Evolutionary conservation across 2,797 vertebrate genomes (phyloP).

Genomic region (Philypnodon macrostomus): DNA sequence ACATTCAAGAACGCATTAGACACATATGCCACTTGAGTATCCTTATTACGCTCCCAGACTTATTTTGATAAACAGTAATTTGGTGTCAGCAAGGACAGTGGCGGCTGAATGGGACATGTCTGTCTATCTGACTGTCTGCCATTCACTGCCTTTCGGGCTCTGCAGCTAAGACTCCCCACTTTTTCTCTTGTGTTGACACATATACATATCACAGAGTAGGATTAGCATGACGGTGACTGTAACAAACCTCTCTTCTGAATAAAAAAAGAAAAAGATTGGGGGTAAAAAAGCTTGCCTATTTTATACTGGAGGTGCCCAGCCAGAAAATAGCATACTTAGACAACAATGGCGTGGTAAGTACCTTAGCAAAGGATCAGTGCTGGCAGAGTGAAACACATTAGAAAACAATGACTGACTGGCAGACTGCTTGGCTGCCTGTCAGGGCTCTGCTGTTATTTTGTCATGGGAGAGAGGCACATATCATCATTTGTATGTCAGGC

Average conservation of each 20-base stretch:
- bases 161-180: constrained; percentile 56
- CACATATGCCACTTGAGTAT: constrained; percentile 40
- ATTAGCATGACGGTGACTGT: constrained; percentile 75
- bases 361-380: constrained; percentile 75
- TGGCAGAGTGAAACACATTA: constrained; percentile 77
- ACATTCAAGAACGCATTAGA: constrained; percentile 35
- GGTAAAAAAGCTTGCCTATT: too few species aligned
- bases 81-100: constrained; percentile 68
- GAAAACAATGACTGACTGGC: constrained; percentile 74
- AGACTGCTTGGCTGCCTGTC: constrained; percentile 69
- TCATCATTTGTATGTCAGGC: constrained; percentile 65
- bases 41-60: constrained; percentile 52
- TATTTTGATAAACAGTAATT: constrained; percentile 74
- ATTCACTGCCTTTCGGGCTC: constrained; percentile 51
- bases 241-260: constrained; percentile 69
- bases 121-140: constrained; percentile 60
- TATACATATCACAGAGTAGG: constrained; percentile 76
- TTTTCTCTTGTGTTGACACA: constrained; percentile 66
- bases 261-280: constrained; percentile 18
- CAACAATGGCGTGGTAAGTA: constrained; percentile 77
- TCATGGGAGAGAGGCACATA: constrained; percentile 62
- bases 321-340: constrained; percentile 80
- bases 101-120: constrained; percentile 61
- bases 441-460: constrained; percentile 65
- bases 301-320: constrained; percentile 75